Evolutionary conservation across 2,797 vertebrate species (phyloP).

Genomic region (Malacoctenus gilli): DNA sequence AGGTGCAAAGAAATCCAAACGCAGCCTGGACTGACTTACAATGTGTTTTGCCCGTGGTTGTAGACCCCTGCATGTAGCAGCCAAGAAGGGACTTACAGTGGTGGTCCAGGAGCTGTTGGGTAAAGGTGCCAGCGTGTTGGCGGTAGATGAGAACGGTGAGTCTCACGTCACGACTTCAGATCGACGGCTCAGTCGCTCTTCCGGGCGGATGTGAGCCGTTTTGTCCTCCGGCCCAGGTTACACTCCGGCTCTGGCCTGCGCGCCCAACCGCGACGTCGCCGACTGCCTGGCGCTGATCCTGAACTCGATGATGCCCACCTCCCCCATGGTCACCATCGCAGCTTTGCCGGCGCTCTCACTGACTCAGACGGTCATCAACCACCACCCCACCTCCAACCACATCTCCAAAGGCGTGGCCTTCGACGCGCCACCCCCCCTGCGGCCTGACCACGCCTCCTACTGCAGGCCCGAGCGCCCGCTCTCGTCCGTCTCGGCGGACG

Average conservation of each 20-base stretch:
- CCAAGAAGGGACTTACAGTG: slow-evolving; percentile 90
- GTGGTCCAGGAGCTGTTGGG: slow-evolving; percentile 95
- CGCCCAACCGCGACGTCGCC: slow-evolving; percentile 94
- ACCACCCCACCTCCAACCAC: slow-evolving; percentile 78
- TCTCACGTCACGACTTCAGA: background rate
- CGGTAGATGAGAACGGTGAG: slow-evolving; percentile 96
- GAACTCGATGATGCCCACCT: slow-evolving; percentile 95
- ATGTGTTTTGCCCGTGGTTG: no score
- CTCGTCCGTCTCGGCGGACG: slow-evolving; percentile 84
- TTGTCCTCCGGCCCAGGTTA: slow-evolving; percentile 46
- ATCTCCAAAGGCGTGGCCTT: slow-evolving; percentile 93
- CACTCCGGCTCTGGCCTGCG: slow-evolving; percentile 86
- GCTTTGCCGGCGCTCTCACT: slow-evolving; percentile 86
- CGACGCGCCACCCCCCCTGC: slow-evolving; percentile 86
- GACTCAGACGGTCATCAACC: slow-evolving; percentile 85
- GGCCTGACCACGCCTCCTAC: slow-evolving; percentile 88
- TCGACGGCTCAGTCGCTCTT: background rate
- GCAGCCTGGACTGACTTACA: no score
- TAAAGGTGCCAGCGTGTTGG: slow-evolving; percentile 95
- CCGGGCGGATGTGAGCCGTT: background rate
- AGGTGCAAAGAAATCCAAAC: background rate
- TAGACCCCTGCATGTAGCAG: slow-evolving; percentile 94
- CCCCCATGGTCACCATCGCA: slow-evolving; percentile 85
- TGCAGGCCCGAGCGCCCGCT: slow-evolving; percentile 88
- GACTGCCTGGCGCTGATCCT: slow-evolving; percentile 96